Evolutionary conservation across 1,140 invertebrate species (phyloP), one percentile per base, ranked within the genome.

Genomic region (Drosophila sp.): DNA sequence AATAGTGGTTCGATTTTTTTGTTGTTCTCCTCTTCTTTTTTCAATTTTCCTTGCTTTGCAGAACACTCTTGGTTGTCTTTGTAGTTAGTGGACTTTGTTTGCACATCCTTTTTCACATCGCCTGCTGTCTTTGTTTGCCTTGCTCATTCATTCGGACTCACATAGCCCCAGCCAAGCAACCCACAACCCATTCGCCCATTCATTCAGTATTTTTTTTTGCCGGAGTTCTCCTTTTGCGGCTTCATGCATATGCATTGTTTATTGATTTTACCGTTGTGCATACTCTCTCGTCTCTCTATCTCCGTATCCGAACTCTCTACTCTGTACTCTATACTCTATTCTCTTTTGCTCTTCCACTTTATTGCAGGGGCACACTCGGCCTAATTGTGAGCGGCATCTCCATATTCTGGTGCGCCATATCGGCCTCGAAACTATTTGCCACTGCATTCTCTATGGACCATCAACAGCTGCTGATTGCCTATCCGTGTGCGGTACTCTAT

Each of bases 391-490:
- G 95, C 40, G 92, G 93, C 10, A 72, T 96, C 44, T 94, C 95
- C 27, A 95, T 97, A 62, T 79, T 95, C n/a, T 98, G 97, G 97
- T 97, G 97, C 91, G 95, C 95, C 80, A 91, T 95, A 58, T 96
- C 96, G 17, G 96, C 97, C n/a, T 96, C 96, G 17, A 97, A 97
- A 92, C 93, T 97, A 33, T 97, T 98, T 92, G 96, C 96, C 23
- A 95, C 95, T 29, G 93, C 92, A 63, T 95, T 96, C 56, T 93
- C 96, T 57, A 93, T 94, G 68, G 96, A 97, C 94, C 94, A 96
- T 80, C 96, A 97, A 92, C 95, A 96, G 91, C 93, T 95, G n/a
- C 93, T 97, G 29, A 95, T 98, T 62, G 96, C 96, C 27, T 97
- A 98, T 93, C 97, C 97, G 7, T 97, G 97, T 93, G 95, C 95